Evolutionary conservation across 2,888 invertebrate species (phyloP).

Genomic region (Acronicta psi): DNA sequence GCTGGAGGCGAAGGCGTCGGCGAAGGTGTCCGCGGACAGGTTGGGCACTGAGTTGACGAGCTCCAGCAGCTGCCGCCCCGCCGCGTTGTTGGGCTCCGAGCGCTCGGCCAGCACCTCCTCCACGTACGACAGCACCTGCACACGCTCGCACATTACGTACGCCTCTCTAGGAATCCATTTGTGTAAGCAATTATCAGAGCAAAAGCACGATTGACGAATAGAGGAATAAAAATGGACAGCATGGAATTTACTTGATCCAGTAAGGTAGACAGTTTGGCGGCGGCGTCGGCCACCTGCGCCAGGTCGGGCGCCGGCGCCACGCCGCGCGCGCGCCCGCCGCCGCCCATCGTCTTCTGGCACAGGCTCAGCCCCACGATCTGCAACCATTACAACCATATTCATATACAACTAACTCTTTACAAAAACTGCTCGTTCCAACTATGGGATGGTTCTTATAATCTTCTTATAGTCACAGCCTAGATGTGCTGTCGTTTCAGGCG

Average conservation of each 20-base stretch:
- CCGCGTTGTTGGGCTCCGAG: conserved; percentile 94
- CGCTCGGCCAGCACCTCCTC: conserved; percentile 97
- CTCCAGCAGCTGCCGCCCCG: conserved; percentile 96
- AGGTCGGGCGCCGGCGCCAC: conserved; percentile 91
- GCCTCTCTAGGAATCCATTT: no score
- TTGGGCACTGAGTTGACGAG: conserved; percentile 97
- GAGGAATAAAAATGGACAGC: not conserved
- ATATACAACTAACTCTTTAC: no score
- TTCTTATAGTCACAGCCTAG: no score
- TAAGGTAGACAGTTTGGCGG: conserved; percentile 92
- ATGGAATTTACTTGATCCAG: conserved; percentile 90
- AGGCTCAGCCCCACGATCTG: conserved; percentile 93
- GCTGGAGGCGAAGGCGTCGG: conserved; percentile 98
- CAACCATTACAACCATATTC: no score
- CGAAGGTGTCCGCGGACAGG: conserved; percentile 96
- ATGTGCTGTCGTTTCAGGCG: no score
- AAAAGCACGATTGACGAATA: no score
- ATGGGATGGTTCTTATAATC: no score
- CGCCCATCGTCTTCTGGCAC: conserved; percentile 94
- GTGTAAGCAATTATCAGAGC: no score
- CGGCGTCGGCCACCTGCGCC: conserved; percentile 96
- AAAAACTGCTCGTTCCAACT: no score
- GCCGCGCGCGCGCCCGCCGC: conserved; percentile 87
- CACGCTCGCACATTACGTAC: not conserved
- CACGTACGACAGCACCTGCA: conserved; percentile 93